phyloP scores from a whole-genome alignment of 2,113 vertebrate genomes.

The Illadopsis cleaveri region DNA sequence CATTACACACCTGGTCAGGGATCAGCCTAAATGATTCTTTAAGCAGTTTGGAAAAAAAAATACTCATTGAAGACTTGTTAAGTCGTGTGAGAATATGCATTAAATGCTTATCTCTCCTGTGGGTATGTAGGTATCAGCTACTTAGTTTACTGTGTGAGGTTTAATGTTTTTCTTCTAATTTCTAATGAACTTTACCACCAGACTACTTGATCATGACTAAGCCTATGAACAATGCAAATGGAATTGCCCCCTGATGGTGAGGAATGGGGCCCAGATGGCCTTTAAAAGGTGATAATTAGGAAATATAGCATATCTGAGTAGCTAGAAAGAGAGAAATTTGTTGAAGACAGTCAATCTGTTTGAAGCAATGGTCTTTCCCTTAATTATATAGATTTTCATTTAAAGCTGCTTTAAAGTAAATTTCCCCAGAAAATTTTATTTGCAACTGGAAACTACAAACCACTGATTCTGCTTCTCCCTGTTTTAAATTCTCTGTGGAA shows the following conservation, averaged over 20 bases:
- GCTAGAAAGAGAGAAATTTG: constrained; percentile 83
- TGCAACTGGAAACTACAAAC: constrained; percentile 62
- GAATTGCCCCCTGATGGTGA: constrained; percentile 98
- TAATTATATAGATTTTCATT: constrained; percentile 81
- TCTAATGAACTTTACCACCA: constrained; percentile 96
- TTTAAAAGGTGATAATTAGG: constrained; percentile 99
- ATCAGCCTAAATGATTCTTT: constrained; percentile 63
- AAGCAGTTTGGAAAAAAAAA: constrained; percentile 44
- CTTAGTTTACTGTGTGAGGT: constrained; percentile 77
- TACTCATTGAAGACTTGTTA: constrained; percentile 61
- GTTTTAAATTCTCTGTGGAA: constrained; percentile 45
- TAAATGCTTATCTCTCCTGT: constrained; percentile 63
- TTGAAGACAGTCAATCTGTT: constrained; percentile 86
- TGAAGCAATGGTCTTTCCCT: constrained; percentile 77
- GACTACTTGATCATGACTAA: constrained; percentile 97
- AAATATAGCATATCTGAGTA: constrained; percentile 92
- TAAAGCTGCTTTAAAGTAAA: constrained; percentile 74
- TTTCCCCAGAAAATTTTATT: constrained; percentile 67
- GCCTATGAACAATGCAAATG: constrained; percentile 98
- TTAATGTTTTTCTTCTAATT: constrained; percentile 82
- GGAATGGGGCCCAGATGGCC: constrained; percentile 99
- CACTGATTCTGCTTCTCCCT: constrained; percentile 4
- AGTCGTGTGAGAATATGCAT: constrained; percentile 64
- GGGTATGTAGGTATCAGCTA: constrained; percentile 74
- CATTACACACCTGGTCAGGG: constrained; percentile 61